Percentiles rank a stretch among this genome's conserved stretches.
These are phyloP conservation scores for Protosalanx chinensis DNA, from an alignment of 2,797 vertebrate species.

Conservation along the genomic window DNA sequence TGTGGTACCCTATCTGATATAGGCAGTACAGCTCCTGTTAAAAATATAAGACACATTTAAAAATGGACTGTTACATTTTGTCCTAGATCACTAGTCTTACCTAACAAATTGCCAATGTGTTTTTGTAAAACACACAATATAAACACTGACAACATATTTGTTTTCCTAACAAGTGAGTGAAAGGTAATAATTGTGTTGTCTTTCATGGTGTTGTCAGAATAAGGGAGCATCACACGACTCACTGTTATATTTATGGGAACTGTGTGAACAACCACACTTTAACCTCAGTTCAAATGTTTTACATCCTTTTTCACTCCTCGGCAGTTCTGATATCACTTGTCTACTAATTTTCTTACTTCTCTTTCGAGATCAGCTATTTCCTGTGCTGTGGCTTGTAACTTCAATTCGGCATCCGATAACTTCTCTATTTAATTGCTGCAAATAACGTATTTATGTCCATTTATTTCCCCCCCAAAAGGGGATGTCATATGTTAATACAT, in stretches of 20 bases:
- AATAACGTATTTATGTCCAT: slow-evolving; percentile 27
- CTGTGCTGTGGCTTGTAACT: slow-evolving; percentile 70
- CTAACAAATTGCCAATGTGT: neutral
- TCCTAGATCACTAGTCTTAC: neutral
- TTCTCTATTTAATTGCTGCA: slow-evolving; percentile 51
- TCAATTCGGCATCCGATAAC: slow-evolving; percentile 70
- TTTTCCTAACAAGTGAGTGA: too few species aligned
- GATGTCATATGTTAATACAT: neutral
- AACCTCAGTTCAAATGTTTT: slow-evolving; percentile 32
- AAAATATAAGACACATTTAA: slow-evolving; percentile 17
- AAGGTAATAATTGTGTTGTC: too few species aligned
- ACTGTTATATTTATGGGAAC: slow-evolving; percentile 22
- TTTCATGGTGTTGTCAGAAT: neutral
- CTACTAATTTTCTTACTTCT: slow-evolving; percentile 63
- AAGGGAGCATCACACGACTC: slow-evolving; percentile 14
- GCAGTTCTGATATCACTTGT: slow-evolving; percentile 57
- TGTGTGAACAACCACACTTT: slow-evolving; percentile 23
- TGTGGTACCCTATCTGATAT: slow-evolving; percentile 59
- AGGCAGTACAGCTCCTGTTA: slow-evolving; percentile 28
- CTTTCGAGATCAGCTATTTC: slow-evolving; percentile 73
- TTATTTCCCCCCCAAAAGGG: neutral
- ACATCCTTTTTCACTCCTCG: slow-evolving; percentile 32
- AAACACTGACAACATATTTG: too few species aligned
- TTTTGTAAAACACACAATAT: neutral
- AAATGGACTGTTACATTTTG: neutral